A percentile compares a stretch with the other conserved stretches of the same genome.
Conservation (phyloP, 2,113 vertebrate genomes). For the Bettongia penicillata region DNA sequence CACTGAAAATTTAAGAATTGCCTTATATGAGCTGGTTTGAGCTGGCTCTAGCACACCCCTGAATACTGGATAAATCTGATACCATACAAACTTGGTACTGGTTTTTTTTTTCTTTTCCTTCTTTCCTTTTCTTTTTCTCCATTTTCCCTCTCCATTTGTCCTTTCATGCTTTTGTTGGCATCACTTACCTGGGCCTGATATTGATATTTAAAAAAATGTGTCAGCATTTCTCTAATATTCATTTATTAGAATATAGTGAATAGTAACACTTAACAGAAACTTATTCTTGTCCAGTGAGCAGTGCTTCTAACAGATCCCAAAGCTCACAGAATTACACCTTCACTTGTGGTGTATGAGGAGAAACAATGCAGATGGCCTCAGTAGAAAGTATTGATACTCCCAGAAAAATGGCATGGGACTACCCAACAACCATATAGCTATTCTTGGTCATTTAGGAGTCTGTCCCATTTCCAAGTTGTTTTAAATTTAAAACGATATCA, state of each 20-base stretch:
- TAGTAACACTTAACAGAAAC: not conserved
- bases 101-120: not conserved
- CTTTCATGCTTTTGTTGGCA: not conserved
- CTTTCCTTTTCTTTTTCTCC: not conserved
- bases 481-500: no score
- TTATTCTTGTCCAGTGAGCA: not conserved
- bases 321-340: not conserved
- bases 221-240: not conserved
- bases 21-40: not conserved
- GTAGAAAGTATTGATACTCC: no score
- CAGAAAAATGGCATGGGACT: no score
- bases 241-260: not conserved
- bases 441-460: no score
- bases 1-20: not conserved
- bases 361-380: not conserved
- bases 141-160: not conserved
- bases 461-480: no score
- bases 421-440: no score
- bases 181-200: not conserved
- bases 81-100: accelerated
- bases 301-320: not conserved
- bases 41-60: not conserved
- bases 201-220: not conserved
- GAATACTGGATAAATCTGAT: not conserved
- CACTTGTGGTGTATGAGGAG: not conserved